Base-by-base conservation (phyloP, 2,888 invertebrate genomes). In the Trichogramma dendrolimi region DNA sequence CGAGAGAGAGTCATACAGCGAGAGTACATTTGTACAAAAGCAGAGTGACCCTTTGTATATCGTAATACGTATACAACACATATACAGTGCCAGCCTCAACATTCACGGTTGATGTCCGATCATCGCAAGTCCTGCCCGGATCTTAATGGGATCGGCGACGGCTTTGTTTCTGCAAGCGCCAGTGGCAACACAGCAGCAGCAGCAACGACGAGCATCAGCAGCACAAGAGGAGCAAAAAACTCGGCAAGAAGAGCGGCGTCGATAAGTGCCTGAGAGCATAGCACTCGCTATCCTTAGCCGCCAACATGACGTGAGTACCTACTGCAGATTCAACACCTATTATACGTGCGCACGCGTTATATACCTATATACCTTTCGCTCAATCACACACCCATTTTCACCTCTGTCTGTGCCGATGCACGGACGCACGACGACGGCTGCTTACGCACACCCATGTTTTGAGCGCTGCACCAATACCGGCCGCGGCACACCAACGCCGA, bases 131-230 rank as follows among this genome's bases (percentile, higher is more conserved):
- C 76, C 70, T 76, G 77, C 72, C 77, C 75, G 70, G 75, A 78
- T 75, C 75, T 77, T 77, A 75, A 78, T 78, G 79, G 78, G 73
- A 76, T 78, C 75, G 74, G 78, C 72, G 79, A 79, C 73, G 70
- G 70, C 70, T 73, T 8, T 10, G 8, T n/a, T 8, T 46, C 46
- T 8, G 44, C 39, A 10, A 27, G 27, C 61, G 46, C 51, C 62
- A 48, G 41, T 47, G 48, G 55, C 58, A 48, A 46, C 60, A 58
- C 61, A 53, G 55, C 48, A 47, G n/a, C 40, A 52, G 40, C 52
- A 51, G 41, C 7, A 44, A 58, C 4, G 48, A 53, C 40, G 7
- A 55, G 39, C 38, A 55, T n/a, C 57, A 40, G 47, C 52, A 42
- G 39, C 27, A 27, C 27, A 27, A 27, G 3, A 27, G 27, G 43